Percentiles rank a stretch among this genome's conserved stretches.
Evolutionary conservation across 2,888 invertebrate species (phyloP).

Genomic region (Cheilosia urbana): DNA sequence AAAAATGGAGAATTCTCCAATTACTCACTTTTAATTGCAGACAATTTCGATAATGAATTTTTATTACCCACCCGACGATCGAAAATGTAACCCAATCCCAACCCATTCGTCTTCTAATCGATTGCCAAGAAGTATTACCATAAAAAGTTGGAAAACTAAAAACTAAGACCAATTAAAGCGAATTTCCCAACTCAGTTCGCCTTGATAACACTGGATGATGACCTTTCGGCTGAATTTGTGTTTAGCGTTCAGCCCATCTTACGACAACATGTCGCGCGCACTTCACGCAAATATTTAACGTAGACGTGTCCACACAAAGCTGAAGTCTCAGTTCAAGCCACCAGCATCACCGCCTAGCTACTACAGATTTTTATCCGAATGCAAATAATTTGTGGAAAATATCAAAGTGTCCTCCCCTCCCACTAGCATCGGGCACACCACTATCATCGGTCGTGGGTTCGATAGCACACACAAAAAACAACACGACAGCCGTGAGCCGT

Average conservation of each 20-base stretch:
- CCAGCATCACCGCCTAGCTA: conserved; percentile 17
- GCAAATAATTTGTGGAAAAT: conserved; percentile 73
- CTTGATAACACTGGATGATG: conserved; percentile 46
- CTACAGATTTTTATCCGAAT: conserved; percentile 68
- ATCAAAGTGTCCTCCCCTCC: conserved; percentile 65
- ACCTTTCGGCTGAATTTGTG: conserved; percentile 47
- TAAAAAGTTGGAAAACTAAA: not conserved
- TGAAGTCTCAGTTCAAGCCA: conserved; percentile 3
- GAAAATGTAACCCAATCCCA: conserved; percentile 8
- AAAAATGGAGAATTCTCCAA: conserved; percentile 37
- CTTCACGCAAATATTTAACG: conserved; percentile 56
- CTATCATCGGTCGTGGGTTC: conserved; percentile 75
- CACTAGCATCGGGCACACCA: conserved; percentile 11
- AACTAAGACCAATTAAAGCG: conserved; percentile 34
- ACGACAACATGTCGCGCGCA: conserved; percentile 24
- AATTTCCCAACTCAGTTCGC: conserved; percentile 31
- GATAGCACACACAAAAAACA: conserved; percentile 72
- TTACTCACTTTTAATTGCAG: conserved; percentile 37
- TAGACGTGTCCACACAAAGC: conserved; percentile 47
- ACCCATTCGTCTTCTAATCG: conserved; percentile 2
- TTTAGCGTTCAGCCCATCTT: conserved; percentile 40
- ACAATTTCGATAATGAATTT: conserved; percentile 49
- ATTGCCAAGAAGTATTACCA: conserved; percentile 2
- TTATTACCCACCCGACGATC: conserved; percentile 30
- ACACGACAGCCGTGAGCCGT: conserved; percentile 75